Base-by-base conservation (phyloP, 2,113 vertebrate genomes). In the Zosterops hypoxanthus region DNA sequence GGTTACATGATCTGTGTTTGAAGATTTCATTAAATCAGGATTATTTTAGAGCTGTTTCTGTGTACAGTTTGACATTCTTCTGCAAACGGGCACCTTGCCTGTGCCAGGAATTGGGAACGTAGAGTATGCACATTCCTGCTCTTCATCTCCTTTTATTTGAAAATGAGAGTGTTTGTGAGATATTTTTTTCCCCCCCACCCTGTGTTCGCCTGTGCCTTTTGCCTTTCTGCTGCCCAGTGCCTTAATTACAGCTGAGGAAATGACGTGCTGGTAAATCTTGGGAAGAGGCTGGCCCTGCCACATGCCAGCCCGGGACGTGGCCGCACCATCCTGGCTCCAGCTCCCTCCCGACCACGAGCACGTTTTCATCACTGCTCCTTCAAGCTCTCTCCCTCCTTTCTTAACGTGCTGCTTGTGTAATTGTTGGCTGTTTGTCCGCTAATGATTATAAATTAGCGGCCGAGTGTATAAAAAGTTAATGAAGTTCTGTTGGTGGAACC, bases 381-480 rank as follows among this genome's bases (percentile, higher is more conserved):
- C 70, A 36, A 12, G 28, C 70, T 71, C 83, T 92, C 81, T 93
- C 75, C 87, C 52, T 91, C 60, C 66, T 77, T 88, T 73, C 84
- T 92, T 96, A 95, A 93, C 66, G 59, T 86, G 90, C 95, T 91
- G 89, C 94, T 90, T 90, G 91, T 86, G 94, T 97, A 97, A 97
- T 96, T 97, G 96, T 84, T 93, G 95, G 90, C 85, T 92, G 96
- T 97, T 97, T 97, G 96, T 97, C n/a, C 1, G 5, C 95, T 96
- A 97, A 97, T 41, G 95, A 95, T 94, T 97, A 97, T 98, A 97
- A 98, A 98, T 98, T 97, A 98, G 94, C 23, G 42, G 91, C 81
- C 39, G 69, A 95, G 95, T 90, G 91, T 95, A 91, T 91, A 97
- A 95, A 96, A 97, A 94, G 57, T 97, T 97, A 97, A 96, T 98